A percentile compares a stretch with the other conserved stretches of the same genome.
These are phyloP conservation scores for Dolichopus griseipennis DNA, from an alignment of 2,888 invertebrate species.

Conservation along the genomic window DNA sequence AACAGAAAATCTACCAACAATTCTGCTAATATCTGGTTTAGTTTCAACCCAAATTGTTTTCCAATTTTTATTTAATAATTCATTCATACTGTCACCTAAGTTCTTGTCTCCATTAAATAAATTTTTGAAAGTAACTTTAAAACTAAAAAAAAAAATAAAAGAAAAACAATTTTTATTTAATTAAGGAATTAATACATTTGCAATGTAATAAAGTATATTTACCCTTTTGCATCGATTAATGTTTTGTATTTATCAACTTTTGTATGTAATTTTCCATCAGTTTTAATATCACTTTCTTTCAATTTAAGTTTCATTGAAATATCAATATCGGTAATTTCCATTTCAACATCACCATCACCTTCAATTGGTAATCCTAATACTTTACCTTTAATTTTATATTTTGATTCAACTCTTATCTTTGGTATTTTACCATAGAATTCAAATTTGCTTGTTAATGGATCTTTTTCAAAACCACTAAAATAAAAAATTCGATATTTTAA, in stretches of 20 bases:
- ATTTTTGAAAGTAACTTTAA: constrained; percentile 29
- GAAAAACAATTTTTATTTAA: not conserved
- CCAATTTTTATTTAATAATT: constrained; percentile 40
- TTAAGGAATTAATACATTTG: not conserved
- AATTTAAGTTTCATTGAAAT: not conserved
- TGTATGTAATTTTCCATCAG: not conserved
- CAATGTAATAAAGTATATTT: not conserved
- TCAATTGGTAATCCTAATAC: constrained; percentile 19
- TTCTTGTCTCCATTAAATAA: constrained; percentile 39
- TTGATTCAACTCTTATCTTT: constrained; percentile 18
- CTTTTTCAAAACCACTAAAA: constrained; percentile 17
- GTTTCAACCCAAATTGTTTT: constrained; percentile 33
- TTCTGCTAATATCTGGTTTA: constrained; percentile 29
- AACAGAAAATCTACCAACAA: constrained; percentile 30
- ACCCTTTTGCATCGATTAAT: not conserved
- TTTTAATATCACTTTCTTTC: not conserved
- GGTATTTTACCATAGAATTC: constrained; percentile 20
- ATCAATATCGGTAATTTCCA: constrained; percentile 16
- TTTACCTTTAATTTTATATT: constrained; percentile 21
- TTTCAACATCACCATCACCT: constrained; percentile 15
- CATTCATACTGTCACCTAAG: constrained; percentile 37
- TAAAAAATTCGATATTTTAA: not conserved
- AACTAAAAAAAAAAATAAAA: not conserved
- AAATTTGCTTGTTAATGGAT: constrained; percentile 19
- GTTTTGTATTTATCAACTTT: constrained; percentile 7